Percentiles rank a stretch among this genome's conserved stretches.
These are phyloP conservation scores for Macrosteles quadrilineatus DNA, from an alignment of 1,140 invertebrate genomes.

Conservation along the genomic window DNA sequence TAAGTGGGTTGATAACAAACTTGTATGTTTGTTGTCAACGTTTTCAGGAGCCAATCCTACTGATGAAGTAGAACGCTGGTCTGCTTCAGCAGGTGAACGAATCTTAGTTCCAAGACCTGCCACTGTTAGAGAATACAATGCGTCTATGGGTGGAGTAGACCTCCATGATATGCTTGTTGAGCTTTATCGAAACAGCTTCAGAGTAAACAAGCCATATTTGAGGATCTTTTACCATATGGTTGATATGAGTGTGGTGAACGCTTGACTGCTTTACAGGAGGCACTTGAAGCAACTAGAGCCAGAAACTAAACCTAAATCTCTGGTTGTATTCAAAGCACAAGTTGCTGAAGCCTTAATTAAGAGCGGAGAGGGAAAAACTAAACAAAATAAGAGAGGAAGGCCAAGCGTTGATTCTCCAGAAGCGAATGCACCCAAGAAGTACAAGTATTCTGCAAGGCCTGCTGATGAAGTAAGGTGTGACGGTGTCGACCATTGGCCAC, in stretches of 20 bases:
- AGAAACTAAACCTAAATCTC: background rate
- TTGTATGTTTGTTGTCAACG: conserved; percentile 32
- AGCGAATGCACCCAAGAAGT: background rate
- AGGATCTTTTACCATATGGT: conserved; percentile 31
- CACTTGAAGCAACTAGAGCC: background rate
- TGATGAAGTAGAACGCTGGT: conserved; percentile 33
- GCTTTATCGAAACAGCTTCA: conserved; percentile 25
- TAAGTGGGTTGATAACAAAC: conserved; percentile 36
- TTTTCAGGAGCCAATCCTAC: conserved; percentile 31
- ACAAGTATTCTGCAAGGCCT: background rate
- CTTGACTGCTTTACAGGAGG: conserved; percentile 28
- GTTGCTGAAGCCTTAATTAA: background rate
- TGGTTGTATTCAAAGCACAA: background rate
- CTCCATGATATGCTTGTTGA: conserved; percentile 33
- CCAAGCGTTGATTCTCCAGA: background rate
- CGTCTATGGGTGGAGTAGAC: conserved; percentile 36
- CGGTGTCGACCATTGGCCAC: background rate
- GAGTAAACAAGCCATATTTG: conserved; percentile 23
- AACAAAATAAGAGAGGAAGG: background rate
- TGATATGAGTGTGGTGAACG: conserved; percentile 34
- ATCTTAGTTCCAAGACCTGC: conserved; percentile 26
- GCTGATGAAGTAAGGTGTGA: background rate
- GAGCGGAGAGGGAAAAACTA: background rate
- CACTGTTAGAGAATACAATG: conserved; percentile 38
- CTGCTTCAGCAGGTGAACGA: conserved; percentile 23